phyloP scores from a whole-genome alignment of 1,140 invertebrate genomes.

The Drosophila subobscura region DNA sequence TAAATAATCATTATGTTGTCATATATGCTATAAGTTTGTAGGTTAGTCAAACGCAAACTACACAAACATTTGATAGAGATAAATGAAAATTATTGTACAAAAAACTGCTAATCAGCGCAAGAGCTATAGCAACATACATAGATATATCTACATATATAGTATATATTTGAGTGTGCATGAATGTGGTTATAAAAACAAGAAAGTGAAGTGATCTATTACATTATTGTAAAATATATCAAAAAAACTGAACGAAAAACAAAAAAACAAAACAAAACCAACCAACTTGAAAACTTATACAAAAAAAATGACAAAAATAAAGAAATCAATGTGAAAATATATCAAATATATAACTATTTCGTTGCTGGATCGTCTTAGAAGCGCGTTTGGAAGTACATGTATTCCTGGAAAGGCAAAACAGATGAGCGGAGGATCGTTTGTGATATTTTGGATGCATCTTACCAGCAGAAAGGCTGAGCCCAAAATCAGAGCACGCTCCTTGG shows the following conservation, averaged over 20 bases:
- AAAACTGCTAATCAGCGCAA: slow-evolving; percentile 38
- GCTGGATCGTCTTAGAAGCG: slow-evolving; percentile 32
- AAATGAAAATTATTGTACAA: slow-evolving; percentile 79
- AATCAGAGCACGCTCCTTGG: slow-evolving; percentile 84
- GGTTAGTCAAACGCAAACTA: slow-evolving; percentile 55
- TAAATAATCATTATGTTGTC: slow-evolving; percentile 72
- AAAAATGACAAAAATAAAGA: slow-evolving; percentile 77
- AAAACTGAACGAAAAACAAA: slow-evolving; percentile 51
- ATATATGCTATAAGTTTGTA: slow-evolving; percentile 73
- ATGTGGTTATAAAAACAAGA: slow-evolving; percentile 62
- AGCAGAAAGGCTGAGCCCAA: slow-evolving; percentile 85
- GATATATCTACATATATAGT: slow-evolving; percentile 50
- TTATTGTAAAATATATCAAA: slow-evolving; percentile 79
- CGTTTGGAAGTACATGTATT: slow-evolving; percentile 81
- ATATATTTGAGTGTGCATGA: slow-evolving; percentile 55
- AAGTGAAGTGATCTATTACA: slow-evolving; percentile 81
- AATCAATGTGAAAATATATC: slow-evolving; percentile 71
- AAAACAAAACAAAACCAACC: slow-evolving; percentile 34
- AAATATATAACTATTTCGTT: slow-evolving; percentile 13
- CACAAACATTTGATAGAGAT: slow-evolving; percentile 71
- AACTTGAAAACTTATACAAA: slow-evolving; percentile 57
- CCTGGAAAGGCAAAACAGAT: slow-evolving; percentile 45
- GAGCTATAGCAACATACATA: slow-evolving; percentile 42
- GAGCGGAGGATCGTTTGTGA: not conserved
- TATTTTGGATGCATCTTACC: slow-evolving; percentile 63